phyloP scores from a whole-genome alignment of 23 tunicate species.

The Clavelina lepadiformis region DNA sequence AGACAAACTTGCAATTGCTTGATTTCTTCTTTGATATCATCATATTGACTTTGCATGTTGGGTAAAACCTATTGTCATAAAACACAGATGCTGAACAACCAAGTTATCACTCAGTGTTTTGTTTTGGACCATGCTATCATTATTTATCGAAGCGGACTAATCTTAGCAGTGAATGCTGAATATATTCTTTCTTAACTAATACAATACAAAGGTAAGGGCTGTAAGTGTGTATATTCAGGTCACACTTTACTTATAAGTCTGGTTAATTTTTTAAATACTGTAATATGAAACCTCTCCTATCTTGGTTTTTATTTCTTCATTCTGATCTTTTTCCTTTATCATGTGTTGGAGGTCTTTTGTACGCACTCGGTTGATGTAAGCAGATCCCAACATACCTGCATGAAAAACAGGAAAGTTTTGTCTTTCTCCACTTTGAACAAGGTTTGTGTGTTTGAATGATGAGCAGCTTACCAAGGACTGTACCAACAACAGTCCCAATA shows the following conservation, averaged over 20 bases:
- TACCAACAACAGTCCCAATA: conserved; percentile 74
- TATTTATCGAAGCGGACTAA: too few species aligned
- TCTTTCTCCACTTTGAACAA: not conserved
- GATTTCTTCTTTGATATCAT: conserved; percentile 41
- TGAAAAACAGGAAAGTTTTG: not conserved
- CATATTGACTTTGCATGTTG: conserved; percentile 10
- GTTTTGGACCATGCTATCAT: too few species aligned
- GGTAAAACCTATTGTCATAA: conserved; percentile 34
- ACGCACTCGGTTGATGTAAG: conserved; percentile 61
- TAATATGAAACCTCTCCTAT: conserved; percentile 23
- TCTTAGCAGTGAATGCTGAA: too few species aligned
- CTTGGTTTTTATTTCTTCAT: conserved; percentile 19
- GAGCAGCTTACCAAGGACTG: conserved; percentile 45
- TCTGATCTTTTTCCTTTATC: conserved; percentile 21
- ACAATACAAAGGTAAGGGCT: too few species aligned
- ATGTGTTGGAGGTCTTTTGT: conserved; percentile 49
- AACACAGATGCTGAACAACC: too few species aligned
- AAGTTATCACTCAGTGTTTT: too few species aligned
- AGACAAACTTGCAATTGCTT: conserved; percentile 25
- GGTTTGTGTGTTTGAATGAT: not conserved
- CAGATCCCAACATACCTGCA: conserved; percentile 67
- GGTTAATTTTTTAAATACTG: too few species aligned
- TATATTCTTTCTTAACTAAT: too few species aligned
- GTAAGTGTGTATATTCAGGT: too few species aligned
- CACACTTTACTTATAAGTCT: too few species aligned